A percentile compares a stretch with the other conserved stretches of the same genome.
Conservation (phyloP, 2,797 vertebrate genomes). For the Mastacembelus armatus region DNA sequence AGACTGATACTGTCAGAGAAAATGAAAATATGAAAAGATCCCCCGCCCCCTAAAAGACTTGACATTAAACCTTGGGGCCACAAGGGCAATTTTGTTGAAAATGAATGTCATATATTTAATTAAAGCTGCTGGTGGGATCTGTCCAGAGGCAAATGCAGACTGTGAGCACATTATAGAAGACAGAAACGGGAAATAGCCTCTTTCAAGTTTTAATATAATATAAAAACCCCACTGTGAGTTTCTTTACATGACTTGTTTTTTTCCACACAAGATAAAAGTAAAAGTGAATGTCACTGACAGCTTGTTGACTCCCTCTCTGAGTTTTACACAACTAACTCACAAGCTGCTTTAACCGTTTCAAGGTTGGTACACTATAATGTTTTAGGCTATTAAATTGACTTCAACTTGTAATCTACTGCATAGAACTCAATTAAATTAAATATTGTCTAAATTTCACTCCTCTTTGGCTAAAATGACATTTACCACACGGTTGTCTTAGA, state of each 20-base stretch:
- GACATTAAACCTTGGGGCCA: constrained; percentile 49
- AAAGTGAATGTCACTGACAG: constrained; percentile 10
- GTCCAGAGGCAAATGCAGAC: constrained; percentile 37
- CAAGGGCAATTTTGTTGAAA: constrained; percentile 51
- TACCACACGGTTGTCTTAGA: constrained; percentile 1
- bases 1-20: constrained; percentile 45
- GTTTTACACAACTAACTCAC: constrained; percentile 2
- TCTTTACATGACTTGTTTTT: not conserved
- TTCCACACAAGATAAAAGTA: constrained; percentile 18
- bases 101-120: constrained; percentile 64
- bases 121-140: constrained; percentile 55
- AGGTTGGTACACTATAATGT: not conserved
- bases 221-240: constrained; percentile 15
- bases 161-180: constrained; percentile 42
- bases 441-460: not conserved
- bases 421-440: not conserved
- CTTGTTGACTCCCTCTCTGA: not conserved
- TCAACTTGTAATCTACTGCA: not conserved
- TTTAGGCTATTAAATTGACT: too few relatives aligned
- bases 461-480: constrained; percentile 2
- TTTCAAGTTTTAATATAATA: constrained; percentile 34
- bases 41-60: constrained; percentile 25
- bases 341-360: not conserved
- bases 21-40: constrained; percentile 59
- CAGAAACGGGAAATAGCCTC: constrained; percentile 19